Percentiles rank a stretch among this genome's conserved stretches.
phyloP scores from a whole-genome alignment of 2,797 vertebrate genomes.

The Enteromius treurensis region DNA sequence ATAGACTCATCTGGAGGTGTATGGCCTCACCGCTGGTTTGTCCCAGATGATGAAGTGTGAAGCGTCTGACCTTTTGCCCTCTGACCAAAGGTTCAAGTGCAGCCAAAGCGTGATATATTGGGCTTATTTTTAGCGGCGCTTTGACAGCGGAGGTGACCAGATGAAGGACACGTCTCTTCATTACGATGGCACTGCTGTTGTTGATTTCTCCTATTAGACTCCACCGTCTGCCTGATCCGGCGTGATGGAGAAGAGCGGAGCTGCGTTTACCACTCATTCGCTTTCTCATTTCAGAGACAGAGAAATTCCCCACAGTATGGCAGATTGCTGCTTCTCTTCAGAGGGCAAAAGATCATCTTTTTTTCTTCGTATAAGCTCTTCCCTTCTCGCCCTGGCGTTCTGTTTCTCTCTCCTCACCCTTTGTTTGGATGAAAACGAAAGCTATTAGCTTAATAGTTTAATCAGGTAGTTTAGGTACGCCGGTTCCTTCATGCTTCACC shows the following conservation, averaged over 20 bases:
- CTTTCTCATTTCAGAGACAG: conserved; percentile 25
- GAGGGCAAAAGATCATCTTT: conserved; percentile 34
- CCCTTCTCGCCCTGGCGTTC: neutral
- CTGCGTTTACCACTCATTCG: conserved; percentile 8
- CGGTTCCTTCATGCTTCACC: conserved; percentile 41
- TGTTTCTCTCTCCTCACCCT: neutral
- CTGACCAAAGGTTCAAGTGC: conserved; percentile 33
- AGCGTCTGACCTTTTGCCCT: conserved; percentile 34
- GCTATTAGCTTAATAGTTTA: conserved; percentile 37
- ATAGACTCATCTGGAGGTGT: conserved; percentile 11
- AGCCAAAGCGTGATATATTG: conserved; percentile 13
- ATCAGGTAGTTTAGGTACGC: conserved; percentile 37
- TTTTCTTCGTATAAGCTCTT: neutral
- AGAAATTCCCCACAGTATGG: conserved; percentile 18
- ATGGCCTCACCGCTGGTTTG: neutral
- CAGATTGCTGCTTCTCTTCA: conserved; percentile 16
- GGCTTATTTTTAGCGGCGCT: conserved; percentile 37
- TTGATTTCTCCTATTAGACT: conserved; percentile 46
- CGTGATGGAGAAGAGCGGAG: conserved; percentile 17
- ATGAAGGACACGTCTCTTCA: conserved; percentile 30
- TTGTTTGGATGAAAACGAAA: conserved; percentile 43
- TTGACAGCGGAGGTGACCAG: conserved; percentile 37
- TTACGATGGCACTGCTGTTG: conserved; percentile 24
- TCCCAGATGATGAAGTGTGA: conserved; percentile 7
- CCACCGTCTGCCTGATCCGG: conserved; percentile 25